A percentile compares a stretch with the other conserved stretches of the same genome.
Conservation (phyloP, 2,113 vertebrate species). For the Pedetes capensis region DNA sequence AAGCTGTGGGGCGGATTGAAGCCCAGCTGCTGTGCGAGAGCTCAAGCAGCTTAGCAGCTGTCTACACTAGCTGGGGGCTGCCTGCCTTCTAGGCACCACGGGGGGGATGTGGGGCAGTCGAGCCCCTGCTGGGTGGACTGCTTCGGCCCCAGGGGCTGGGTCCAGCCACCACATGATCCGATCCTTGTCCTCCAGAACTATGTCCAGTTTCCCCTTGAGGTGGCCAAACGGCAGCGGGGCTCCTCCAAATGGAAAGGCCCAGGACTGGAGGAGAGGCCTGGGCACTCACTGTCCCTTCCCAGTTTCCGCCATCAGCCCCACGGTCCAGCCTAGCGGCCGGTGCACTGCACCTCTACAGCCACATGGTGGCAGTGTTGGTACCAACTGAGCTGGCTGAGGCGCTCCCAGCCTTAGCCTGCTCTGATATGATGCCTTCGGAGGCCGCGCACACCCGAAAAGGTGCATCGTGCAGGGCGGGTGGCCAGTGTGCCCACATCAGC, state of each 20-base stretch:
- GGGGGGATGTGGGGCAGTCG: neutral
- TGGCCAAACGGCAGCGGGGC: neutral
- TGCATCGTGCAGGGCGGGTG: neutral
- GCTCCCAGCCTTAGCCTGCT: neutral
- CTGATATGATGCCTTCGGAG: neutral
- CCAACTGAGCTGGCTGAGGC: slow-evolving; percentile 41
- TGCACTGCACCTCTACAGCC: neutral
- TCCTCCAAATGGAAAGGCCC: neutral
- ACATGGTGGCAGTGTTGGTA: slow-evolving; percentile 78
- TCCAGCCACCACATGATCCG: neutral
- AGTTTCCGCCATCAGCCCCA: neutral
- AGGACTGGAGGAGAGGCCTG: neutral
- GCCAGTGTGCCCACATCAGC: accelerated
- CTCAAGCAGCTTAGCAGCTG: neutral
- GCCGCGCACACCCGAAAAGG: neutral
- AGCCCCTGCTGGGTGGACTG: neutral
- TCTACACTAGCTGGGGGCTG: neutral
- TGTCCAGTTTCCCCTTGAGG: neutral
- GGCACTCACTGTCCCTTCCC: accelerated
- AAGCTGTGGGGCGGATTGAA: neutral
- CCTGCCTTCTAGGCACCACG: neutral
- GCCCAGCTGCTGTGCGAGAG: neutral
- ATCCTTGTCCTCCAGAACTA: neutral
- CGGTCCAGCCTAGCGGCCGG: neutral
- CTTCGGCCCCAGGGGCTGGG: neutral